These are phyloP conservation scores for Stegophylla sp. DNA, from an alignment of 2,888 invertebrate species.

Conservation along the genomic window DNA sequence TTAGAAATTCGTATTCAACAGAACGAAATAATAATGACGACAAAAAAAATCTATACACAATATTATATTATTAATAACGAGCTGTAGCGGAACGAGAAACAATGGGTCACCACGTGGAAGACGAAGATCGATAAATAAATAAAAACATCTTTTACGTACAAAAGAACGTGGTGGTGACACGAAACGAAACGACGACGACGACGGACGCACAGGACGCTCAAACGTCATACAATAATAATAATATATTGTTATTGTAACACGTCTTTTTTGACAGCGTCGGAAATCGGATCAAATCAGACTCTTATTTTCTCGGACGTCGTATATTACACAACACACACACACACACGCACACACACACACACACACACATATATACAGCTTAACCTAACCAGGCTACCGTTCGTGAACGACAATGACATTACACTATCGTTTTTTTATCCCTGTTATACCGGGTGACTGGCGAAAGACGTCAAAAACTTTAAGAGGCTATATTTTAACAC, in stretches of 20 bases:
- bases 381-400: too few species aligned
- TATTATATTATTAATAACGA: too few species aligned
- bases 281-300: too few species aligned
- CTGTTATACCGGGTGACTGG: too few species aligned
- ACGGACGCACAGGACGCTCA: not conserved
- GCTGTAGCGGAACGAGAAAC: not conserved
- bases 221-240: not conserved
- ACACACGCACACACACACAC: too few species aligned
- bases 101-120: constrained; percentile 2
- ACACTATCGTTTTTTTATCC: too few species aligned
- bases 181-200: not conserved
- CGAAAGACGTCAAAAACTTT: too few species aligned
- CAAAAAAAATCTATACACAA: not conserved
- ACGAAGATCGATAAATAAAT: constrained; percentile 25
- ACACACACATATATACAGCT: too few species aligned
- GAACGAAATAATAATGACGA: not conserved
- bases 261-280: not conserved
- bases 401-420: too few species aligned
- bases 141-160: not conserved
- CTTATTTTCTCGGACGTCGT: constrained; percentile 3
- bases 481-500: too few species aligned
- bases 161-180: not conserved
- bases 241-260: not conserved
- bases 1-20: constrained; percentile 17
- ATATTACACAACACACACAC: too few species aligned